A percentile compares a stretch with the other conserved stretches of the same genome.
Evolutionary conservation across 2,113 vertebrate species (phyloP).

Genomic region (Dendrocopos noguchii): DNA sequence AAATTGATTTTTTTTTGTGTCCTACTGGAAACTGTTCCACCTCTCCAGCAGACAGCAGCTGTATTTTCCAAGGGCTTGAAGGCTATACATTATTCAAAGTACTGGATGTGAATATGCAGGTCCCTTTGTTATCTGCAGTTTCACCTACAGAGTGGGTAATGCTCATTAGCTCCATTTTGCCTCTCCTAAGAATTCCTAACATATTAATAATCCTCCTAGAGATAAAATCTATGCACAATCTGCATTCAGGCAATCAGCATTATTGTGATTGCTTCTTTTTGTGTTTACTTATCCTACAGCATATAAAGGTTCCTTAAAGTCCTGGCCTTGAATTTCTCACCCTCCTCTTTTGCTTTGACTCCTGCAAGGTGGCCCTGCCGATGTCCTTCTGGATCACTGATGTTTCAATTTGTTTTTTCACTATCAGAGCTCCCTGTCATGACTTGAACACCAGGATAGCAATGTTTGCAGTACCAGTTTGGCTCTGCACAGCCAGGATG

Average conservation of each 20-base stretch:
- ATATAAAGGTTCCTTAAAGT: neutral
- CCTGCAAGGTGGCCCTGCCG: neutral
- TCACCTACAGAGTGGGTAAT: neutral
- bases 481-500: neutral
- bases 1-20: neutral
- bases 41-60: neutral
- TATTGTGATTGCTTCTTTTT: neutral
- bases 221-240: constrained; percentile 13
- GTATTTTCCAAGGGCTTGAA: neutral
- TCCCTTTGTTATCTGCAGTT: neutral
- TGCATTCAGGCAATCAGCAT: neutral
- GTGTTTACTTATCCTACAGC: neutral
- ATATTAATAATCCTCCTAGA: neutral
- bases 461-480: neutral
- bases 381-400: neutral
- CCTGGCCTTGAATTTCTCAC: neutral
- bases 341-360: neutral
- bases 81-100: neutral
- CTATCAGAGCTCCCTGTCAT: neutral
- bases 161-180: constrained; percentile 11
- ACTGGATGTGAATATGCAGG: neutral
- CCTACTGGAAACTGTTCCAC: neutral
- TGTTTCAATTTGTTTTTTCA: accelerated
- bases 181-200: neutral
- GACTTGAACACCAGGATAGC: neutral